phyloP scores from a whole-genome alignment of 2,797 vertebrate genomes.

The Dromococcyx pavoninus region DNA sequence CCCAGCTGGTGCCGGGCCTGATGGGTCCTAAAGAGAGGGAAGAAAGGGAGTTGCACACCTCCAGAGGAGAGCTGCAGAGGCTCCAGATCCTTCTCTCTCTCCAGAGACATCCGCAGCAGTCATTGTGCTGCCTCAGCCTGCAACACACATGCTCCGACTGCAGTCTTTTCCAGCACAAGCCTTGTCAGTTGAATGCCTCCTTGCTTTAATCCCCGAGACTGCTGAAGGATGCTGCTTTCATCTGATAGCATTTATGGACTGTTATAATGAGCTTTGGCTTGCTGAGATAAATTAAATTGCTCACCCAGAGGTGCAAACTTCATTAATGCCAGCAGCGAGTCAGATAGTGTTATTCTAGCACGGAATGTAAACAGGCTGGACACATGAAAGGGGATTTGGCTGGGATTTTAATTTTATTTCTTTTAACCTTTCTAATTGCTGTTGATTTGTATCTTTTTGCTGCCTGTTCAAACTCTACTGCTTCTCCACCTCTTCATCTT shows the following conservation, averaged over 20 bases:
- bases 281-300: constrained; percentile 55
- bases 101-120: background rate
- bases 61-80: background rate
- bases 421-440: constrained; percentile 41
- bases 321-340: constrained; percentile 46
- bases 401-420: background rate
- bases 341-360: background rate
- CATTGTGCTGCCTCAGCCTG: background rate
- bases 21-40: background rate
- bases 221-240: constrained; percentile 63
- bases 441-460: constrained; percentile 32
- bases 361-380: constrained; percentile 32
- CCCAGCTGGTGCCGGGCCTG: background rate
- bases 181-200: constrained; percentile 4
- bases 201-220: constrained; percentile 8
- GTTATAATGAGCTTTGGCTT: constrained; percentile 51
- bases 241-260: constrained; percentile 42
- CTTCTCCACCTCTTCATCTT: background rate
- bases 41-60: background rate
- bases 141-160: background rate
- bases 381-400: constrained; percentile 29
- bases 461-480: background rate
- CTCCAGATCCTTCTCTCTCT: background rate
- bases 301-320: constrained; percentile 55
- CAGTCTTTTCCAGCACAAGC: background rate